Percentiles rank a stretch among this genome's conserved stretches.
Evolutionary conservation across 2,888 invertebrate genomes (phyloP).

Genomic region (Cremastobaeus sp.): DNA sequence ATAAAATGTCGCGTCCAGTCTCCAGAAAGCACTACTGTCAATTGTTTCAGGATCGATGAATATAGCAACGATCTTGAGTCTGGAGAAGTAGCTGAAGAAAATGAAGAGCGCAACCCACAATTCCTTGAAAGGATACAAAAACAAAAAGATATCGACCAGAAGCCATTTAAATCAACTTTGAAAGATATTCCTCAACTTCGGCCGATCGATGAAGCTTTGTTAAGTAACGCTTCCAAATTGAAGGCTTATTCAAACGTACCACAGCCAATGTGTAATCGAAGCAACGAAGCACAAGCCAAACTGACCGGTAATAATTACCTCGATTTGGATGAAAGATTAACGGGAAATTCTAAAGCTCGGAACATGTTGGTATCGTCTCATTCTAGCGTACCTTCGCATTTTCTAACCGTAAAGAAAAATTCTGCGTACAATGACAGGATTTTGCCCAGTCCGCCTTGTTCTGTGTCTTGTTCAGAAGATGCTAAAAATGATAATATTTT

Average conservation of each 20-base stretch:
- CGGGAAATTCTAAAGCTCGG: conserved; percentile 52
- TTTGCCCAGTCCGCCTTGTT: conserved; percentile 82
- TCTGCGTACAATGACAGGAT: conserved; percentile 81
- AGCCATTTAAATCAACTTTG: conserved; percentile 18
- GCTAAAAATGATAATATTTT: conserved; percentile 80
- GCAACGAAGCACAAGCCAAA: conserved; percentile 70
- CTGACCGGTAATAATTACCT: conserved; percentile 33
- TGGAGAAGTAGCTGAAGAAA: conserved; percentile 46
- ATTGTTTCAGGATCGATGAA: conserved; percentile 60
- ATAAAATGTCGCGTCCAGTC: conserved; percentile 67
- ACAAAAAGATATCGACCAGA: conserved; percentile 29
- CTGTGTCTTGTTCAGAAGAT: conserved; percentile 87
- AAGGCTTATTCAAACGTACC: conserved; percentile 29
- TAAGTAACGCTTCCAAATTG: conserved; percentile 43
- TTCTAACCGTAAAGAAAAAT: conserved; percentile 67
- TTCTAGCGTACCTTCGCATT: conserved; percentile 85
- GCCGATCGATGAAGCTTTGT: conserved; percentile 53
- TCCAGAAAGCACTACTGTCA: conserved; percentile 70
- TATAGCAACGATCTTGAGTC: conserved; percentile 40
- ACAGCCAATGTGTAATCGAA: conserved; percentile 60
- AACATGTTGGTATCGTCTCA: conserved; percentile 82
- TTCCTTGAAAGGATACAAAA: conserved; percentile 62
- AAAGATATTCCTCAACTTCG: conserved; percentile 58
- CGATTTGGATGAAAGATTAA: conserved; percentile 38
- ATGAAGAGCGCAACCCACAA: conserved; percentile 69